Conservation (phyloP, 2,888 invertebrate genomes). For the Platycheirus albimanus region DNA sequence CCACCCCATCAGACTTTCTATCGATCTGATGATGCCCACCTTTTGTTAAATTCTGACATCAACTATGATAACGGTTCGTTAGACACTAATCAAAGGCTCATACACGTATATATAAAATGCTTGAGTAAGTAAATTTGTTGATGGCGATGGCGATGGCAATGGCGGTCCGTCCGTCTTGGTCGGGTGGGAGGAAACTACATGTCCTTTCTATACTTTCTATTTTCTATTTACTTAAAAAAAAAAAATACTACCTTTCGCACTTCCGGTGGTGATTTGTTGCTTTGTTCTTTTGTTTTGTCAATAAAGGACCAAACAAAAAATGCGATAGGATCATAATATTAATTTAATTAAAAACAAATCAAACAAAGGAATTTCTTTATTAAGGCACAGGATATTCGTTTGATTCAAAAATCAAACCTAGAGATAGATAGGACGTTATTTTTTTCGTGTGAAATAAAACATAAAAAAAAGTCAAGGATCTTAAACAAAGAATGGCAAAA, state of each 20-base stretch:
- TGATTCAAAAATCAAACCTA: constrained; percentile 38
- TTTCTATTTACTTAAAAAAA: constrained; percentile 22
- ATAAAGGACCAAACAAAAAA: constrained; percentile 10
- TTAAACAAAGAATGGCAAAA: constrained; percentile 48
- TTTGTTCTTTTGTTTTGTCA: constrained; percentile 6
- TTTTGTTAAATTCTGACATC: constrained; percentile 65
- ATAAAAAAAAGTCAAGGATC: constrained; percentile 47
- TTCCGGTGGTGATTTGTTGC: constrained; percentile 52
- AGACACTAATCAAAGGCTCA: constrained; percentile 72
- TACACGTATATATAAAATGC: constrained; percentile 38
- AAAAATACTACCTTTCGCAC: constrained; percentile 63
- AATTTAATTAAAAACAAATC: constrained; percentile 70
- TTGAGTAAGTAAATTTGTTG: constrained; percentile 66
- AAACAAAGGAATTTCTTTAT: constrained; percentile 43
- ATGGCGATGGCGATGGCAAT: constrained; percentile 37
- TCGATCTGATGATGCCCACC: constrained; percentile 33
- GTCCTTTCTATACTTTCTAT: constrained; percentile 16
- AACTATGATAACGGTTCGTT: constrained; percentile 71
- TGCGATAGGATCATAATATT: constrained; percentile 60
- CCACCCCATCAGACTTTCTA: constrained; percentile 27
- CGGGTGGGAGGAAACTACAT: constrained; percentile 7
- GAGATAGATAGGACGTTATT: too few relatives aligned
- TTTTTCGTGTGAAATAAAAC: constrained; percentile 52
- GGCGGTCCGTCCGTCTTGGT: too few relatives aligned
- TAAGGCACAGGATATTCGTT: constrained; percentile 57